phyloP scores from a whole-genome alignment of 2,888 invertebrate genomes.

The Merodon equestris region DNA sequence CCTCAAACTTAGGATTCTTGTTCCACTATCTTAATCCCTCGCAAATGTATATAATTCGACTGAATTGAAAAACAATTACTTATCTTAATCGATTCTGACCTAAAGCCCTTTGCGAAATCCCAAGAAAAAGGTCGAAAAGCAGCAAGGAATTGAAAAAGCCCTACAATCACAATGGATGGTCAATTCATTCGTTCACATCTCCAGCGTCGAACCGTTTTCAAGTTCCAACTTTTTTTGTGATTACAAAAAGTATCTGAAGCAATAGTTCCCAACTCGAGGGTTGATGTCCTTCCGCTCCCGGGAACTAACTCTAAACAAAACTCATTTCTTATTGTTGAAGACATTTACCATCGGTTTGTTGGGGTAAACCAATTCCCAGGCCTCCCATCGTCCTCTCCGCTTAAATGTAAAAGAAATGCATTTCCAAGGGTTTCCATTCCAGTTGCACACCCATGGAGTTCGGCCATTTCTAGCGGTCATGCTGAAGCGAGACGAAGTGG shows the following conservation, averaged over 20 bases:
- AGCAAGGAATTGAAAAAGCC: constrained; percentile 29
- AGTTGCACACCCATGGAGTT: constrained; percentile 9
- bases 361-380: constrained; percentile 43
- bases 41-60: no score
- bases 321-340: constrained; percentile 46
- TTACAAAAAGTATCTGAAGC: neutral
- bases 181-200: constrained; percentile 54
- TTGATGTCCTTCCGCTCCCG: constrained; percentile 14
- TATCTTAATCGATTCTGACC: no score
- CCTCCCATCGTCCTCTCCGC: neutral
- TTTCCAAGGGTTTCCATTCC: constrained; percentile 46
- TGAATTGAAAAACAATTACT: no score
- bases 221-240: constrained; percentile 10
- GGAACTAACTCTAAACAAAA: constrained; percentile 39
- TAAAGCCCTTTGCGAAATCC: no score
- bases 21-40: no score
- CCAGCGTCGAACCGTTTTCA: constrained; percentile 16
- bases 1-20: no score
- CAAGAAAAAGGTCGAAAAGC: constrained; percentile 14
- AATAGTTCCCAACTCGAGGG: constrained; percentile 47
- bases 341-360: constrained; percentile 48
- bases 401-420: constrained; percentile 65
- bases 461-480: no score
- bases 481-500: constrained; percentile 3
- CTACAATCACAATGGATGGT: constrained; percentile 20